A percentile compares a stretch with the other conserved stretches of the same genome.
These are phyloP conservation scores for Pterocles orientalis DNA, from an alignment of 2,113 vertebrate species.

Conservation along the genomic window DNA sequence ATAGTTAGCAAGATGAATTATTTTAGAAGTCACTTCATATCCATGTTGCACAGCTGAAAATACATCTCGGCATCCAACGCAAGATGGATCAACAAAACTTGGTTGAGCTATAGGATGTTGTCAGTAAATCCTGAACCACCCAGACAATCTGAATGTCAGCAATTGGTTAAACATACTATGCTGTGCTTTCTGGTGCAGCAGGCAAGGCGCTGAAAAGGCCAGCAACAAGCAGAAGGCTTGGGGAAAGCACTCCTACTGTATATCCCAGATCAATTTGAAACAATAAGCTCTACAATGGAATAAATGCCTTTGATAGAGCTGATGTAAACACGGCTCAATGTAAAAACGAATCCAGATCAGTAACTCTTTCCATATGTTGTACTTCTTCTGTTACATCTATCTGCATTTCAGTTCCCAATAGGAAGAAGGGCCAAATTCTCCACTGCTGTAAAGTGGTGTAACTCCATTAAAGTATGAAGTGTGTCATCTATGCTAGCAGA, in stretches of 20 bases:
- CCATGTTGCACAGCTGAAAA: not conserved
- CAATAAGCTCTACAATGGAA: not conserved
- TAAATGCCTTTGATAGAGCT: not conserved
- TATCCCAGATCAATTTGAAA: not conserved
- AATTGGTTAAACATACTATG: not conserved
- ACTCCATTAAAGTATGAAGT: not conserved
- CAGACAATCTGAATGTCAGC: not conserved
- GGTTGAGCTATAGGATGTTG: not conserved
- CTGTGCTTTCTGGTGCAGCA: not conserved
- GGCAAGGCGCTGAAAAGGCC: not conserved
- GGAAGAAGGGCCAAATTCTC: not conserved
- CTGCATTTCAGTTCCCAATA: not conserved
- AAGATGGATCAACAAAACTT: not conserved
- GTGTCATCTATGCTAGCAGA: not conserved
- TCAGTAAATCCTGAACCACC: not conserved
- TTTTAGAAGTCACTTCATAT: not conserved
- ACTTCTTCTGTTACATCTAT: not conserved
- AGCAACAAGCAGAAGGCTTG: not conserved
- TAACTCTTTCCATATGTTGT: not conserved
- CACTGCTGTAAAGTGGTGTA: not conserved
- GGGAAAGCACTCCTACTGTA: not conserved
- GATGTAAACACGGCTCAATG: not conserved
- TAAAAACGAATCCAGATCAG: not conserved
- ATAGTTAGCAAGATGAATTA: not conserved
- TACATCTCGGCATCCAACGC: not conserved